Percentiles rank a stretch among this genome's conserved stretches.
Conservation (phyloP, 2,888 invertebrate genomes). For the Clivina fossor region DNA sequence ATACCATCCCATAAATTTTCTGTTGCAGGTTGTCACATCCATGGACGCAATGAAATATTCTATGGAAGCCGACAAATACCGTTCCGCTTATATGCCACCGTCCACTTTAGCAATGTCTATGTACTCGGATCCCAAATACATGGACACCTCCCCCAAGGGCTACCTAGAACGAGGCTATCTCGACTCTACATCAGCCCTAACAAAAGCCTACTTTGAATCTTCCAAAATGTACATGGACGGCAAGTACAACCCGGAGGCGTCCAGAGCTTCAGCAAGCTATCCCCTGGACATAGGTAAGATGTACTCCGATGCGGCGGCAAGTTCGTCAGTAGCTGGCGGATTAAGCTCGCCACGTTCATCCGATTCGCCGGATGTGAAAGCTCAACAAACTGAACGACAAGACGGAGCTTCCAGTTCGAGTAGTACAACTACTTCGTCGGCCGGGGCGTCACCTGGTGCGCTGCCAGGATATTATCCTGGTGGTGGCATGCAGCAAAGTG, state of each 20-base stretch:
- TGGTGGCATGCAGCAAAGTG: constrained; percentile 47
- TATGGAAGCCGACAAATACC: constrained; percentile 75
- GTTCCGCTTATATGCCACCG: constrained; percentile 68
- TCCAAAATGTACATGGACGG: constrained; percentile 74
- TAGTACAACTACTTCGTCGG: constrained; percentile 60
- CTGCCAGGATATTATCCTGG: constrained; percentile 52
- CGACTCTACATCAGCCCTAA: constrained; percentile 65
- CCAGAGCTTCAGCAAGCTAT: constrained; percentile 54
- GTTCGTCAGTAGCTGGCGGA: constrained; percentile 61
- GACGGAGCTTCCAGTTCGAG: constrained; percentile 57
- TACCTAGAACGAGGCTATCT: constrained; percentile 67
- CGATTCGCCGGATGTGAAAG: constrained; percentile 56
- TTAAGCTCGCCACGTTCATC: constrained; percentile 56
- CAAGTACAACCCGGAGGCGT: constrained; percentile 50
- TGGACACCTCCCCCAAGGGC: constrained; percentile 60
- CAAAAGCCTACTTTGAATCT: constrained; percentile 71
- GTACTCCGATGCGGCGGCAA: constrained; percentile 65
- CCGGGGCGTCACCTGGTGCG: constrained; percentile 61
- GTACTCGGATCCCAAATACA: constrained; percentile 72
- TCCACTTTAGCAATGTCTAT: constrained; percentile 66
- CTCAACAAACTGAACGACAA: constrained; percentile 48
- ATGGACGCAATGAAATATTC: constrained; percentile 81
- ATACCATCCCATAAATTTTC: no score
- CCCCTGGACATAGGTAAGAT: constrained; percentile 64
- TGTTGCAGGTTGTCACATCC: constrained; percentile 69